These are phyloP conservation scores for Otocyon megalotis DNA, from an alignment of 2,113 vertebrate genomes.

Conservation along the genomic window DNA sequence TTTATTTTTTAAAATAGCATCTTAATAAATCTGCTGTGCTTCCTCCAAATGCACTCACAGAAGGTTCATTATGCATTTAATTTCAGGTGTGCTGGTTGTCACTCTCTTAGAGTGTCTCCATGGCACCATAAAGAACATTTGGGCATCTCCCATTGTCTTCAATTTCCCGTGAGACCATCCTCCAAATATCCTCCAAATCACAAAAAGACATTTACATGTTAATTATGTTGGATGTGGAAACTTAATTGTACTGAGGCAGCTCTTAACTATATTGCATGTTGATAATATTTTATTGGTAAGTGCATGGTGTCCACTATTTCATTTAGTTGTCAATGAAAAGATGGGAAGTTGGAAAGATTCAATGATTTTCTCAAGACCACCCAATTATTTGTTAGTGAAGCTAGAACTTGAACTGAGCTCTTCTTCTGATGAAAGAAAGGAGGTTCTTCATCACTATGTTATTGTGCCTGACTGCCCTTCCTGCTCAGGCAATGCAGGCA, in stretches of 20 bases:
- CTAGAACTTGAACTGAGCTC: background rate
- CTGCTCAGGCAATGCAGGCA: background rate
- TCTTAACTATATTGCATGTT: background rate
- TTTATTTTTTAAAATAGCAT: background rate
- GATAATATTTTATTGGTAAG: background rate
- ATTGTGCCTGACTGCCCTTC: background rate
- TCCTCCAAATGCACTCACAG: background rate
- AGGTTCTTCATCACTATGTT: background rate
- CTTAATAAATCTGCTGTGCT: background rate
- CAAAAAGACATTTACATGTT: background rate
- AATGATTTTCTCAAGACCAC: background rate
- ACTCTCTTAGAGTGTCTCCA: background rate
- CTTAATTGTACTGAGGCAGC: background rate
- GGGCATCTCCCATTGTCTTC: background rate
- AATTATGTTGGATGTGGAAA: background rate
- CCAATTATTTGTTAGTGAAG: background rate
- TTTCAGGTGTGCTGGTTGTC: background rate
- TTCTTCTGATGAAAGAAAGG: background rate
- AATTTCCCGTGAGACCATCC: background rate
- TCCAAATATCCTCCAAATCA: background rate
- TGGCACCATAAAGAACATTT: too few species aligned
- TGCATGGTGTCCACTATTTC: background rate
- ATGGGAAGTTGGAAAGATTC: background rate
- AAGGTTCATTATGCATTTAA: accelerated
- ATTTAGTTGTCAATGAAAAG: background rate